Base-by-base conservation (phyloP, 1,140 invertebrate species). In the Hermetia illucens region DNA sequence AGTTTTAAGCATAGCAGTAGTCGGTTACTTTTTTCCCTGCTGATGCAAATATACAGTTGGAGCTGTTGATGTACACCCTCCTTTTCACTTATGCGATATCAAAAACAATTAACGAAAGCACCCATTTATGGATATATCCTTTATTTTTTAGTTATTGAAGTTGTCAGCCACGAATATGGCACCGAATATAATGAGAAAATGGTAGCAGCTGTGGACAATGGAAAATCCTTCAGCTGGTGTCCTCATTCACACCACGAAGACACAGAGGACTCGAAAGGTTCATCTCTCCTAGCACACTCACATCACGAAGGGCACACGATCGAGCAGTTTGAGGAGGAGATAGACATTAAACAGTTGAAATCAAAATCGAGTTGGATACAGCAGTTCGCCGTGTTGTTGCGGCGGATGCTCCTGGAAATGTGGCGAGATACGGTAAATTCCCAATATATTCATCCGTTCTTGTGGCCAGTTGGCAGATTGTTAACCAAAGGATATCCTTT, bases 111-210 rank as follows among this genome's bases (percentile, higher is more conserved):
- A n/a, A n/a, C n/a, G n/a, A n/a, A n/a, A n/a, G n/a, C n/a, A n/a
- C n/a, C n/a, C n/a, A n/a, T n/a, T n/a, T n/a, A n/a, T n/a, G n/a
- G n/a, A n/a, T n/a, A n/a, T n/a, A 10, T 42, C 38, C 43, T 53
- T 44, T 43, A 44, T 40, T 40, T 69, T 67, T 15, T 47, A 82
- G 81, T 84, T 27, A 77, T 85, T 39, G 82, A 87, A 64, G 74
- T 82, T 8, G 75, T 79, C 0, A 74, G 74, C 40, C 73, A 74
- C 0, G 81, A 85, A 54, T 85, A 84, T 50, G 82, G 81, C 1
- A 41, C 53, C 13, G 61, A 69, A 17, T 67, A 70, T 42, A 54
- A 72, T 2, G 73, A 79, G 10, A 66, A 50, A 43, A 78, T 82
- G 74, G 66, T 76, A 2, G 50, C 63, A 2, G 63, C 67, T 2